Evolutionary conservation across 2,888 invertebrate genomes (phyloP).

Genomic region (Phortica okadai): DNA sequence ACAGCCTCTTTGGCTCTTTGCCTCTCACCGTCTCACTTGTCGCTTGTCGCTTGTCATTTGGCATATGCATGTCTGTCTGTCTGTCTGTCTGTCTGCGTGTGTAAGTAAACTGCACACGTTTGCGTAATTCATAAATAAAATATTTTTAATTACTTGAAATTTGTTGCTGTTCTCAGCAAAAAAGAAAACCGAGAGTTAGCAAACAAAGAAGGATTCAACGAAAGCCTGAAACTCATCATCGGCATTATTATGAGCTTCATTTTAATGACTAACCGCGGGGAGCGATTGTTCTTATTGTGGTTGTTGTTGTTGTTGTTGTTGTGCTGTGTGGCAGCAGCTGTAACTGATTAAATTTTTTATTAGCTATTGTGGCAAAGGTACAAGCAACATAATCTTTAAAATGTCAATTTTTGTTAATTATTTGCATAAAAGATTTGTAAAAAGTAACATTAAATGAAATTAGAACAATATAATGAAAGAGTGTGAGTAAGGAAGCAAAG

Average conservation of each 20-base stretch:
- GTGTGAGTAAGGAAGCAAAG: no score
- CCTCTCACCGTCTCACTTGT: background rate
- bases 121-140: slow-evolving; percentile 38
- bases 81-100: background rate
- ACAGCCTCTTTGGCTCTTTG: background rate
- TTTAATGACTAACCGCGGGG: slow-evolving; percentile 9
- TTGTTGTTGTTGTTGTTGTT: slow-evolving; percentile 2
- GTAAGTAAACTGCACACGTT: background rate
- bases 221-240: slow-evolving; percentile 7
- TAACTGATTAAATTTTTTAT: slow-evolving; percentile 38
- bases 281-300: background rate
- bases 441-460: background rate
- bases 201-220: background rate
- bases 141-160: slow-evolving; percentile 38
- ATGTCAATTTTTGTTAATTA: slow-evolving; percentile 21
- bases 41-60: background rate
- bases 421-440: slow-evolving; percentile 32
- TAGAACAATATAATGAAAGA: no score
- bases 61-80: background rate
- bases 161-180: slow-evolving; percentile 24
- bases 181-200: background rate
- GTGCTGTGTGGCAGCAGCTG: background rate
- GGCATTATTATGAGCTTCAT: background rate
- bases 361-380: slow-evolving; percentile 18
- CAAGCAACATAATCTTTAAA: slow-evolving; percentile 29